Conservation (phyloP, 2,797 vertebrate genomes). For the Ibycter americanus region DNA sequence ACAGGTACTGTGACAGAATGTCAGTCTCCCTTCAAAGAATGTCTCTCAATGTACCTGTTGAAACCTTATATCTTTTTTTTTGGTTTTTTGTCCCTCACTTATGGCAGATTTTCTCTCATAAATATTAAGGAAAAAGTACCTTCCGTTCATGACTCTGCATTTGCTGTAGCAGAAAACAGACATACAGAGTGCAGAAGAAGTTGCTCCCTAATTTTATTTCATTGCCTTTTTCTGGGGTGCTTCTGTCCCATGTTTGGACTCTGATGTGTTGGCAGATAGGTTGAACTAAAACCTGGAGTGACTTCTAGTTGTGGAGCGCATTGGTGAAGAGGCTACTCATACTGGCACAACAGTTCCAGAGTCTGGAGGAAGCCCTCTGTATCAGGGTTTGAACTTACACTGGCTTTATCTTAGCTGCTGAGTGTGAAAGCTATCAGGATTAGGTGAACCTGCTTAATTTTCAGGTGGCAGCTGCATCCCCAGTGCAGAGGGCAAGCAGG, state of each 20-base stretch:
- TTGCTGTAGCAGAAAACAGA: background rate
- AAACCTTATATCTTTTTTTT: background rate
- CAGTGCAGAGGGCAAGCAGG: background rate
- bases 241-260: background rate
- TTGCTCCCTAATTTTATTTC: background rate
- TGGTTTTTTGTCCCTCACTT: background rate
- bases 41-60: background rate
- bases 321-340: background rate
- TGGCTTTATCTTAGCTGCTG: background rate
- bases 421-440: background rate
- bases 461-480: background rate
- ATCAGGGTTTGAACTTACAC: background rate
- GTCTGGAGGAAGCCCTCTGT: background rate
- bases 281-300: background rate
- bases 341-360: background rate
- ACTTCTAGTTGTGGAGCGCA: background rate
- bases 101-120: background rate
- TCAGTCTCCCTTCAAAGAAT: background rate
- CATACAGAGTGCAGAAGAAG: background rate
- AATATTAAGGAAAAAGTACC: background rate
- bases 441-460: background rate
- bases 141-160: background rate
- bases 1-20: background rate
- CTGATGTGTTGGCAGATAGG: background rate
- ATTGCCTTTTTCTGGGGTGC: background rate